Percentiles rank a stretch among this genome's conserved stretches.
These are phyloP conservation scores for Podotricha telesiphe DNA, from an alignment of 2,888 invertebrate species.

Conservation along the genomic window DNA sequence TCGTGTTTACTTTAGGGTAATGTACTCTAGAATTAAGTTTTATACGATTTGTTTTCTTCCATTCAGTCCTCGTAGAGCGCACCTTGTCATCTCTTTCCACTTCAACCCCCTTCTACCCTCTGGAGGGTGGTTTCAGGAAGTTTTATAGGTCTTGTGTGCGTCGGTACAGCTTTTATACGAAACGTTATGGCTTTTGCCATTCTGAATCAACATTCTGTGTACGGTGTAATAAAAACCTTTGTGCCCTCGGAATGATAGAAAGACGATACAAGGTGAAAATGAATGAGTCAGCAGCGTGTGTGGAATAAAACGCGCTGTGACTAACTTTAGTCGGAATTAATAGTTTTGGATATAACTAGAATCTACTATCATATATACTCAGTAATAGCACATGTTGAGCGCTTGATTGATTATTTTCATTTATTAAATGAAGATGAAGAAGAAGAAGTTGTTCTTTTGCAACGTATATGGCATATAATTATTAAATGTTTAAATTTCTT, in stretches of 20 bases:
- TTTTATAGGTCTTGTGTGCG: constrained; percentile 37
- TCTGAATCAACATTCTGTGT: constrained; percentile 40
- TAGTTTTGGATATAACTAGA: not conserved
- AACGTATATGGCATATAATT: not conserved
- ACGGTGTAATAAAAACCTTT: constrained; percentile 37
- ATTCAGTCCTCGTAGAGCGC: constrained; percentile 27
- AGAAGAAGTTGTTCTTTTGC: not conserved
- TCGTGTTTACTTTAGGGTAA: constrained; percentile 13
- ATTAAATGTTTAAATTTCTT: not conserved
- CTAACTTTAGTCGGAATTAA: constrained; percentile 10
- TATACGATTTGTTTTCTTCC: constrained; percentile 37
- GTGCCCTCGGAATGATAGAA: constrained; percentile 27
- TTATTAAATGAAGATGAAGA: not conserved
- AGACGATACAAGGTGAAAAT: constrained; percentile 29
- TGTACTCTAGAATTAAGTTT: constrained; percentile 28
- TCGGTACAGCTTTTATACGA: constrained; percentile 35
- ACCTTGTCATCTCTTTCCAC: constrained; percentile 25
- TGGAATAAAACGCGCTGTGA: constrained; percentile 16
- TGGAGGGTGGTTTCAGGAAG: constrained; percentile 35
- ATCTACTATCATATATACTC: not conserved
- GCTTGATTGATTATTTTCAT: not conserved
- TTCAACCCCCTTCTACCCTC: constrained; percentile 22
- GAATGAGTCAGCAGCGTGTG: constrained; percentile 27
- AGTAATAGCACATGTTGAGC: not conserved
- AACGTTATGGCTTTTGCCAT: constrained; percentile 37